These are phyloP conservation scores for Sebastiscus tertius DNA, from an alignment of 2,797 vertebrate species.

Conservation along the genomic window DNA sequence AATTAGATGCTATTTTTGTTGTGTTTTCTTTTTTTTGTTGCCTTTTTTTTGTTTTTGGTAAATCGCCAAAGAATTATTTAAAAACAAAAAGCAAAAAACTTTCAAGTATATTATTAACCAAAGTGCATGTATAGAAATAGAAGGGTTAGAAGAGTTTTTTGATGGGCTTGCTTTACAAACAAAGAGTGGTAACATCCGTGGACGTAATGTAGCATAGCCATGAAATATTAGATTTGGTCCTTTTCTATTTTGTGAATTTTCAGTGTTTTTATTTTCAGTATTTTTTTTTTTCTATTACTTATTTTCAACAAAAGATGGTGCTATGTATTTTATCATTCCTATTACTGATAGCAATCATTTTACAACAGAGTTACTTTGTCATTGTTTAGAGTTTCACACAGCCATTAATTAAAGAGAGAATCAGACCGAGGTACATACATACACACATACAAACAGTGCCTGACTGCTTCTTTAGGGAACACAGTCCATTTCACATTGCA, in stretches of 20 bases:
- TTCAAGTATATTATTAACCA: constrained; percentile 83
- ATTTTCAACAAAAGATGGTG: constrained; percentile 90
- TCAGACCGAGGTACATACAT: constrained; percentile 64
- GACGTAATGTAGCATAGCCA: constrained; percentile 58
- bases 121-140: constrained; percentile 81
- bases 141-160: constrained; percentile 45
- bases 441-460: constrained; percentile 78
- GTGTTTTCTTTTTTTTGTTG: constrained; percentile 52
- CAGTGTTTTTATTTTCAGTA: constrained; percentile 66
- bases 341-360: constrained; percentile 82
- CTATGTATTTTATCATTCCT: constrained; percentile 99
- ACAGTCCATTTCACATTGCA: constrained; percentile 53
- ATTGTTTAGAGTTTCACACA: constrained; percentile 83
- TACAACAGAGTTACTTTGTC: constrained; percentile 76
- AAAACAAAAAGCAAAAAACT: constrained; percentile 40
- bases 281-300: constrained; percentile 79
- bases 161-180: constrained; percentile 63
- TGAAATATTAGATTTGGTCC: constrained; percentile 55
- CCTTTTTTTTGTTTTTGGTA: constrained; percentile 64
- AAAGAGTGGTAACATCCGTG: constrained; percentile 72
- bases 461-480: constrained; percentile 68
- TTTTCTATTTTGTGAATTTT: constrained; percentile 76
- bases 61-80: constrained; percentile 72
- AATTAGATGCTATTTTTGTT: constrained; percentile 80
- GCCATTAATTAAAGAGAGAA: constrained; percentile 70